These are phyloP conservation scores for Melikaiella ostensackeni DNA, from an alignment of 2,888 invertebrate genomes.

Conservation along the genomic window DNA sequence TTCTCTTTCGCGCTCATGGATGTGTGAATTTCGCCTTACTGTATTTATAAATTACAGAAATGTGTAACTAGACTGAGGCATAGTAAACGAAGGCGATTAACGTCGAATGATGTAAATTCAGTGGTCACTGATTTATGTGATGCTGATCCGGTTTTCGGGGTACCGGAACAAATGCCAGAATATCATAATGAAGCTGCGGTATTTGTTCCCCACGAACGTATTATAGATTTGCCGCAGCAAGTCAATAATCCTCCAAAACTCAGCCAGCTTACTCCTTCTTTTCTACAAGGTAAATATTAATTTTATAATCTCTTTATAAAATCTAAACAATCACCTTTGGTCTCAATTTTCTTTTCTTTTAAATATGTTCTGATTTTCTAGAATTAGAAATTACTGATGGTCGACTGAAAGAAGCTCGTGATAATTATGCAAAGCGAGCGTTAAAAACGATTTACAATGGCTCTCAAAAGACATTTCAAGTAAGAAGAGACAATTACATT, in stretches of 20 bases:
- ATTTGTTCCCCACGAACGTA: conserved; percentile 71
- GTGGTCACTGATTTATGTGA: conserved; percentile 74
- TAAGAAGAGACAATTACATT: conserved; percentile 47
- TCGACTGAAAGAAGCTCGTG: conserved; percentile 69
- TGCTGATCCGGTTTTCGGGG: conserved; percentile 72
- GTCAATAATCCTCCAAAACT: conserved; percentile 68
- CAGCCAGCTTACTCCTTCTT: conserved; percentile 68
- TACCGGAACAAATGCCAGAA: conserved; percentile 69
- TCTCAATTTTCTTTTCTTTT: not conserved
- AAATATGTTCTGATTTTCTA: conserved; percentile 47
- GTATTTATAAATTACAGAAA: conserved; percentile 64
- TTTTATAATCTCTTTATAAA: conserved; percentile 4
- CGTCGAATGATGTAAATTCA: conserved; percentile 70
- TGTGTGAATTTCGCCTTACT: not conserved
- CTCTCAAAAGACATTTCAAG: conserved; percentile 75
- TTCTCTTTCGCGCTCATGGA: no score
- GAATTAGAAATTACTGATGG: conserved; percentile 72
- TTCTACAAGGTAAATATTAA: conserved; percentile 66
- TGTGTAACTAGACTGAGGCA: conserved; percentile 74
- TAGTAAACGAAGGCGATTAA: conserved; percentile 70
- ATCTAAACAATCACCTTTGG: not conserved
- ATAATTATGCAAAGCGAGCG: conserved; percentile 73
- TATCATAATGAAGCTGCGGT: conserved; percentile 73
- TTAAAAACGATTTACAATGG: conserved; percentile 74
- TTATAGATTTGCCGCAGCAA: conserved; percentile 66